Percentiles rank a stretch among this genome's conserved stretches.
Conservation (phyloP, 2,888 invertebrate genomes). For the Ectropis crepuscularia region DNA sequence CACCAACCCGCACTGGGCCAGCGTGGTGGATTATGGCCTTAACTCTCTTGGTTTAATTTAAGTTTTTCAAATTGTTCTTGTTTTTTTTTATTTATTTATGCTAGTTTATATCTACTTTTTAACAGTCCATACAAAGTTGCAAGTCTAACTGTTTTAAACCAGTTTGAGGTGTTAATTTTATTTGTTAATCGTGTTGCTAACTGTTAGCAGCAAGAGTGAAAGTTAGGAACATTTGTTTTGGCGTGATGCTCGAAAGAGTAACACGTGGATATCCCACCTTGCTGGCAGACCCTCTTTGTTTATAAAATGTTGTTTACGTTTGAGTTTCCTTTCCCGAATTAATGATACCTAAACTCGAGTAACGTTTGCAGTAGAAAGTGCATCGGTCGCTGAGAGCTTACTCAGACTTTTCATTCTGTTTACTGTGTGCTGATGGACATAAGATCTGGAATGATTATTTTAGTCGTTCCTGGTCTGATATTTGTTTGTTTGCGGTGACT, state of each 20-base stretch:
- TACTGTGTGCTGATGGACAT: constrained; percentile 13
- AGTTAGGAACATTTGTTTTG: constrained; percentile 1
- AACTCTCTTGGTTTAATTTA: no score
- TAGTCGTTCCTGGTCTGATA: constrained; percentile 9
- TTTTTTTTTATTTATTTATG: no score
- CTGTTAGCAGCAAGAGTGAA: background rate
- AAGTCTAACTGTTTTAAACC: no score
- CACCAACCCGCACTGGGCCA: no score
- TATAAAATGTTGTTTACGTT: constrained; percentile 11
- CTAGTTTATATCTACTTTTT: no score
- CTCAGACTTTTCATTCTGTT: constrained; percentile 17
- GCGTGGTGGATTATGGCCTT: no score
- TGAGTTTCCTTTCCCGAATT: constrained; percentile 15
- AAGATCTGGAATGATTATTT: constrained; percentile 14
- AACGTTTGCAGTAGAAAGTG: constrained; percentile 20
- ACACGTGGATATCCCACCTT: constrained; percentile 11
- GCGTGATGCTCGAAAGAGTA: constrained; percentile 15
- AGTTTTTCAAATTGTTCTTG: no score
- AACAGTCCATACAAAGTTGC: no score
- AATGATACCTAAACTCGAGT: constrained; percentile 16
- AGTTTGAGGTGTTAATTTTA: background rate
- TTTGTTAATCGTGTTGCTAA: background rate
- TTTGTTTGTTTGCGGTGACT: constrained; percentile 23
- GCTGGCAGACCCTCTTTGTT: constrained; percentile 11
- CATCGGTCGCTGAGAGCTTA: constrained; percentile 13